Conservation (phyloP, 2,797 vertebrate genomes). For the Amphiprion clarkii region DNA sequence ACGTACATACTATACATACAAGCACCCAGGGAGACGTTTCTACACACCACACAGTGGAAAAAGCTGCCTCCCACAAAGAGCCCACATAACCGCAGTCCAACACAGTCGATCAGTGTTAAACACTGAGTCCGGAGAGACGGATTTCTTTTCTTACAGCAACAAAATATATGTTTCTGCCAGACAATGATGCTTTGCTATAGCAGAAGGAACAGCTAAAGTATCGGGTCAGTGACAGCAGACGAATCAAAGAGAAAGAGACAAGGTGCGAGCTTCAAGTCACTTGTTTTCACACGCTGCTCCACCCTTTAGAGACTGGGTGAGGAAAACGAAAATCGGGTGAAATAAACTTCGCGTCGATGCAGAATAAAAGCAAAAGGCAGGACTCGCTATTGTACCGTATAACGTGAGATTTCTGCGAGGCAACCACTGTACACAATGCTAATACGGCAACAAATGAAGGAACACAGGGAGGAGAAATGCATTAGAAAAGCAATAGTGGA, state of each 20-base stretch:
- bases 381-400: not conserved
- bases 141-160: slow-evolving; percentile 47
- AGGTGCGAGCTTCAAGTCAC: not conserved
- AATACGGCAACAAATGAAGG: slow-evolving; percentile 10
- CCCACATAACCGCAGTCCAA: slow-evolving; percentile 37
- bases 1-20: not conserved
- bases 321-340: slow-evolving; percentile 4
- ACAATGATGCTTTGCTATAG: slow-evolving; percentile 19
- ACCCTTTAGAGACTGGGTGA: not conserved
- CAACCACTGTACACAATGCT: not conserved
- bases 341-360: not conserved
- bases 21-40: slow-evolving; percentile 9
- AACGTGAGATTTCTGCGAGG: slow-evolving; percentile 1
- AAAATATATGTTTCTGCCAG: slow-evolving; percentile 50
- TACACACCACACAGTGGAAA: slow-evolving; percentile 30
- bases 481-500: slow-evolving; percentile 5
- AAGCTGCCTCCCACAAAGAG: slow-evolving; percentile 32
- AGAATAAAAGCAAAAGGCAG: slow-evolving; percentile 7
- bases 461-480: not conserved
- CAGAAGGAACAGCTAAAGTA: not conserved
- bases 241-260: slow-evolving; percentile 1
- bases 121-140: slow-evolving; percentile 39
- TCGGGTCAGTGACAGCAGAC: not conserved
- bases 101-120: slow-evolving; percentile 72
- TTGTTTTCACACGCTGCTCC: slow-evolving; percentile 7